Percentiles rank a stretch among this genome's conserved stretches.
Conservation (phyloP, 2,888 invertebrate species). For the Eurytoma californica region DNA sequence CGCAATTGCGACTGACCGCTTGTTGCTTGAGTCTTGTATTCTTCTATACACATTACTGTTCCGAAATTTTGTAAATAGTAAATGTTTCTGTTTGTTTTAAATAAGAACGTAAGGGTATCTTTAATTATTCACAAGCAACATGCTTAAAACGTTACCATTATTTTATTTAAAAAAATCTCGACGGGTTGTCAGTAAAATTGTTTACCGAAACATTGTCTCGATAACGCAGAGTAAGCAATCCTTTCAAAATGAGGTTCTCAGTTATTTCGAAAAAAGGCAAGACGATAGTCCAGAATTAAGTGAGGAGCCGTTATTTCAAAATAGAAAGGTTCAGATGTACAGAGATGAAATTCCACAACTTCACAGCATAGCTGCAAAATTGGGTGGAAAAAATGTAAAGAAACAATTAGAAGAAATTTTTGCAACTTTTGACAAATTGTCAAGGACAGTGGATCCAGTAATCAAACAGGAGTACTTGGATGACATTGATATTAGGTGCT, state of each 20-base stretch:
- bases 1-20: too few species aligned
- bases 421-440: background rate
- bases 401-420: constrained; percentile 6
- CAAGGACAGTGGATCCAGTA: background rate
- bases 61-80: too few species aligned
- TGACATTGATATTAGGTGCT: constrained; percentile 36
- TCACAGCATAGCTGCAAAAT: background rate
- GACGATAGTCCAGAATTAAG: too few species aligned
- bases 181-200: too few species aligned
- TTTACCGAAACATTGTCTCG: too few species aligned
- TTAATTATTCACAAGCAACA: too few species aligned
- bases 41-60: too few species aligned
- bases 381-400: background rate
- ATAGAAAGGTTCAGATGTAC: background rate
- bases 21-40: too few species aligned
- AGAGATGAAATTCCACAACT: background rate
- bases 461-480: background rate
- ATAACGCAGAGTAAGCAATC: constrained; percentile 11
- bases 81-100: too few species aligned
- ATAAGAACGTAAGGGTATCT: too few species aligned
- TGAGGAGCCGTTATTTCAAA: background rate
- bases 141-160: too few species aligned
- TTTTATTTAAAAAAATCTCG: too few species aligned
- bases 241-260: constrained; percentile 35
- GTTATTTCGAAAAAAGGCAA: constrained; percentile 34